phyloP scores from a whole-genome alignment of 2,797 vertebrate species.

The Pogoniulus pusillus region DNA sequence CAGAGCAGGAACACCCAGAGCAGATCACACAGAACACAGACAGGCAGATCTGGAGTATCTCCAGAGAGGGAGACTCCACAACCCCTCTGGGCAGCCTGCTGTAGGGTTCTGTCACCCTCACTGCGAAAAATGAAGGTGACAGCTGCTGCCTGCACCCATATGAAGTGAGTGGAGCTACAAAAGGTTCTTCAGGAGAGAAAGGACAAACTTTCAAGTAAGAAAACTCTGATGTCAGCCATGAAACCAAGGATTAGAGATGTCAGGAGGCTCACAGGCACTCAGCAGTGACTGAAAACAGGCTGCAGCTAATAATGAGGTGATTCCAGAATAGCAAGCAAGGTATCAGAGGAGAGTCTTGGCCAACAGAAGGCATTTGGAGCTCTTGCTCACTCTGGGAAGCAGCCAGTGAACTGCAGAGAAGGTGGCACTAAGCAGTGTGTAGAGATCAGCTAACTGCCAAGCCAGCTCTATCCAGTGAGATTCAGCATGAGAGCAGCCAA shows the following conservation, averaged over 20 bases:
- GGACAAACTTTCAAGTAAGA: background rate
- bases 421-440: background rate
- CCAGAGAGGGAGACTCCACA: no score
- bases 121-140: background rate
- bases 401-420: accelerated
- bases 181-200: background rate
- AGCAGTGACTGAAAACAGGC: background rate
- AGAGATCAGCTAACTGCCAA: background rate
- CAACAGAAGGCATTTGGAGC: background rate
- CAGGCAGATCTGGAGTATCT: no score
- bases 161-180: background rate
- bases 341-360: background rate
- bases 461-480: background rate
- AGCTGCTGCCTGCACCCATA: background rate
- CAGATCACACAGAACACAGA: no score
- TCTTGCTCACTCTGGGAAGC: background rate
- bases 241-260: background rate
- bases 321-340: background rate
- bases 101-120: no score
- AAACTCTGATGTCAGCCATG: background rate
- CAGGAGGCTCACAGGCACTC: background rate
- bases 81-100: no score
- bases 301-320: background rate
- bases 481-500: background rate
- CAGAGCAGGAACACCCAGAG: no score